Evolutionary conservation across 2,113 vertebrate genomes (phyloP), one percentile per base, ranked within the genome.

Genomic region (Menura novaehollandiae): DNA sequence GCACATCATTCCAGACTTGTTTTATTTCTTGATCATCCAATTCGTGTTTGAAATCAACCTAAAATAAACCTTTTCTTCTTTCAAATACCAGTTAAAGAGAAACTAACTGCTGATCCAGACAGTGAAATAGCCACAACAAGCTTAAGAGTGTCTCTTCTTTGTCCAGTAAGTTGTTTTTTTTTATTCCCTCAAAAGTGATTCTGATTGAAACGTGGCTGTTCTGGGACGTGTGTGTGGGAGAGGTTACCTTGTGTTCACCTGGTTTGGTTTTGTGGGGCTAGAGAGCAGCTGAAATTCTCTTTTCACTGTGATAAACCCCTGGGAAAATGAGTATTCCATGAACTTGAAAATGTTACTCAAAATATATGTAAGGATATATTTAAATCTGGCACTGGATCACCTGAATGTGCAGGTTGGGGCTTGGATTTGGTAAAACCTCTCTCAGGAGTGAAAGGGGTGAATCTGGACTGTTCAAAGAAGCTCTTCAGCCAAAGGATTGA

Each of bases 41-140:
- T 92, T 76, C 33, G 1, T 83, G 64, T 39, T 55, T 13, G 24
- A 55, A 87, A 68, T 89, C 43, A 87, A 78, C 46, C 28, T 87
- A 60, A 90, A 95, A 78, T 80, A 44, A 95, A 35, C 75, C 41
- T 94, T 92, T 85, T 79, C 63, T 49, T 85, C 88, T 94, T 97
- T 91, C 69, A 92, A 88, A 78, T 84, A 33, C 35, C 98, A 99
- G 99, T 99, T 97, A 99, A 99, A 98, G 99, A 99, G 98, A 99
- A 99, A 88, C 97, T 99, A 92, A 99, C 99, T 39, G 99, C 99
- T 1, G 99, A 99, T 91, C 99, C 99, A n/a, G 99, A 99, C 98
- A 99, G 99, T 96, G 99, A 99, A 98, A 99, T 99, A 73, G 99
- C 99, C 91, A 99, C 99, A 19, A 99, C 99, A 94, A 99, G 99